Base-by-base conservation (phyloP, 2,888 invertebrate genomes). In the Meteorus cinctellus region DNA sequence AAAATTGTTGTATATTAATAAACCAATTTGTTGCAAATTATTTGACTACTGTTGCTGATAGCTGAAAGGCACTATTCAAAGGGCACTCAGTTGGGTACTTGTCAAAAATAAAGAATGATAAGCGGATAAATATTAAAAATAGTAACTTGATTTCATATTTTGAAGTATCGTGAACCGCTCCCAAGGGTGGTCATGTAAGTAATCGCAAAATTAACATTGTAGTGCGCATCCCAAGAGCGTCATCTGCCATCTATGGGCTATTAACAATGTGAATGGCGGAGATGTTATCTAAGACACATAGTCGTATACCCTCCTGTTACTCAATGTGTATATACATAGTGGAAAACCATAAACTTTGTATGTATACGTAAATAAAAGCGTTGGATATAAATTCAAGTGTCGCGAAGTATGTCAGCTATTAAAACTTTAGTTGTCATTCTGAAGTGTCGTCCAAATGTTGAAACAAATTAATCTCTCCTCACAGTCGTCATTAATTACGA, bases 211-310 rank as follows among this genome's bases (percentile, higher is more conserved):
- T 79, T 79, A 77, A 79, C 75, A 77, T 77, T 75, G 73, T 75
- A 65, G 70, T 70, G 65, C 72, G 65, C 72, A 75, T 77, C 77
- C 77, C 75, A 31, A 59, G 71, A 76, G 77, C 77, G 79, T 77
- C 78, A 79, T 79, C 78, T 78, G 77, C 73, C 77, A 77, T 78
- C 75, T 74, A 78, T 74, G 76, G 77, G 74, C 63, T 77, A 68
- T 79, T 77, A 78, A 81, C 80, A 74, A 71, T 59, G 60, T 68
- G 72, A 72, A 68, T 76, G 72, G 63, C 62, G 51, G 81, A 79
- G 80, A 81, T 74, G 78, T 67, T 55, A 78, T 72, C 76, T 63
- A 31, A 55, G 55, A 55, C 19, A 65, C 63, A 67, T 66, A 36
- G 51, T 51, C 63, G 59, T 66, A 71, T 71, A 59, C 74, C 41